phyloP scores from a whole-genome alignment of 2,797 vertebrate genomes.

The Protosalanx chinensis region DNA sequence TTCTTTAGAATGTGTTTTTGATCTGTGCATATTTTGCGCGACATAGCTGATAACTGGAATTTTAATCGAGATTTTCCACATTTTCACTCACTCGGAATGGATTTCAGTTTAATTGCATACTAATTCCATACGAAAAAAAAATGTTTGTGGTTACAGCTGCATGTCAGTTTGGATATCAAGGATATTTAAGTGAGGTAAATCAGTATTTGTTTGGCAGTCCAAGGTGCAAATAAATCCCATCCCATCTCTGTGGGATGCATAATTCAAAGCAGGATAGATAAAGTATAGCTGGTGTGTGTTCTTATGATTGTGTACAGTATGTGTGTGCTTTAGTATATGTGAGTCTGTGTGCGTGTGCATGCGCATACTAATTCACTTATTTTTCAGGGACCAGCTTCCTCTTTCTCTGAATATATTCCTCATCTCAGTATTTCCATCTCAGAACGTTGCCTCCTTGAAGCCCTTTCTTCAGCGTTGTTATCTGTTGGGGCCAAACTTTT shows the following conservation, averaged over 20 bases:
- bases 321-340: slow-evolving; percentile 33
- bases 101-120: slow-evolving; percentile 23
- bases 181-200: slow-evolving; percentile 50
- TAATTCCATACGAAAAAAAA: slow-evolving; percentile 31
- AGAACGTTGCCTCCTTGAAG: slow-evolving; percentile 66
- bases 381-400: slow-evolving; percentile 6
- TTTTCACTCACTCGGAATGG: slow-evolving; percentile 26
- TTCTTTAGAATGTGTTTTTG: slow-evolving; percentile 42
- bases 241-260: slow-evolving; percentile 45
- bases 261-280: slow-evolving; percentile 63
- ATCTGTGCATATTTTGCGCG: slow-evolving; percentile 52
- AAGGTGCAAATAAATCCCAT: slow-evolving; percentile 59
- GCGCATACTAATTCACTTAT: slow-evolving; percentile 16
- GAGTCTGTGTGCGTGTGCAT: slow-evolving; percentile 37
- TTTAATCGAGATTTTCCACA: slow-evolving; percentile 54
- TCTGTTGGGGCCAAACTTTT: slow-evolving; percentile 68
- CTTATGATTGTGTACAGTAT: slow-evolving; percentile 11
- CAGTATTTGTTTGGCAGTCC: slow-evolving; percentile 50
- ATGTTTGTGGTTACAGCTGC: slow-evolving; percentile 21
- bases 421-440: slow-evolving; percentile 10
- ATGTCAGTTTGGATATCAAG: slow-evolving; percentile 54
- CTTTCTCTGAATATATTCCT: slow-evolving; percentile 2
- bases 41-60: slow-evolving; percentile 50
- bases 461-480: slow-evolving; percentile 72
- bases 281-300: slow-evolving; percentile 44